Evolutionary conservation across 2,888 invertebrate species (phyloP).

Genomic region (Cyclophora punctaria): DNA sequence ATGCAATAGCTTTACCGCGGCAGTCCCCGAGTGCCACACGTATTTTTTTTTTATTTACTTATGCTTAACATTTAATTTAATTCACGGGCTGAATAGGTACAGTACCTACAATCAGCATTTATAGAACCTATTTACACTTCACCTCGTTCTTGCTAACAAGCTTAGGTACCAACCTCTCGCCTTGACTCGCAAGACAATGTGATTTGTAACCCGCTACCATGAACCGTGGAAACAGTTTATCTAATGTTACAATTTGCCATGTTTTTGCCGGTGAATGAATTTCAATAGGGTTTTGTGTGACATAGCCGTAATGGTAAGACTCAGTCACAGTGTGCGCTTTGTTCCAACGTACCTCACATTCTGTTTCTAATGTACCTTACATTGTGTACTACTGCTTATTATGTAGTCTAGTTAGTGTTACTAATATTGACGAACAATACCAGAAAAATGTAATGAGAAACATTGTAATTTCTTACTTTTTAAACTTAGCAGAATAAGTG

Average conservation of each 20-base stretch:
- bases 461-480: too few relatives aligned
- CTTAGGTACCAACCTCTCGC: slow-evolving; percentile 17
- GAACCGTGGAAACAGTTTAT: slow-evolving; percentile 7
- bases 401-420: background rate
- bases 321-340: background rate
- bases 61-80: too few relatives aligned
- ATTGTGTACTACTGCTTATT: background rate
- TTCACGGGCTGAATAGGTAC: too few relatives aligned
- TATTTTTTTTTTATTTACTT: too few relatives aligned
- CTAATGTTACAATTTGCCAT: slow-evolving; percentile 25
- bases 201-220: slow-evolving; percentile 24
- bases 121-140: background rate
- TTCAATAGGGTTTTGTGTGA: slow-evolving; percentile 23
- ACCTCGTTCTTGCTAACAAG: slow-evolving; percentile 9
- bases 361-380: too few relatives aligned
- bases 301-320: slow-evolving; percentile 8
- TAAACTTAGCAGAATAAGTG: too few relatives aligned
- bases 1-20: too few relatives aligned
- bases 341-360: background rate
- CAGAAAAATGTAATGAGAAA: too few relatives aligned
- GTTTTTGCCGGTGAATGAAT: slow-evolving; percentile 32
- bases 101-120: too few relatives aligned
- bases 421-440: too few relatives aligned
- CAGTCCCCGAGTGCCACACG: too few relatives aligned
- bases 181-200: slow-evolving; percentile 30